phyloP scores from a whole-genome alignment of 2,888 invertebrate species.

The Melanargia galathea region DNA sequence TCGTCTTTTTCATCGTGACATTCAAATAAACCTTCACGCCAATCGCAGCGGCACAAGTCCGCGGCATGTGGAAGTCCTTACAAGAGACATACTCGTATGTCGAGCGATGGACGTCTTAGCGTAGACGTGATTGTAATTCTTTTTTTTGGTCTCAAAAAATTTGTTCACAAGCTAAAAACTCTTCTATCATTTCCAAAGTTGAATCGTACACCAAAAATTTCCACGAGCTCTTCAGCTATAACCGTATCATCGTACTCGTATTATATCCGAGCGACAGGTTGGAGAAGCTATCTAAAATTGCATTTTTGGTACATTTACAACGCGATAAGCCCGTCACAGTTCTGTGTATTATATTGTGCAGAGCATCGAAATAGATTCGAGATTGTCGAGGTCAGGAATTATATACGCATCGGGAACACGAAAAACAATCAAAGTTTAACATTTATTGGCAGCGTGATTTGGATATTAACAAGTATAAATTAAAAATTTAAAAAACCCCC shows the following conservation, averaged over 20 bases:
- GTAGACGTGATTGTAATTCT: too few species aligned
- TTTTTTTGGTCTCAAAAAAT: too few species aligned
- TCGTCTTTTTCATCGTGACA: too few species aligned
- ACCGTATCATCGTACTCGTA: slow-evolving; percentile 25
- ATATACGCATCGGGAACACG: slow-evolving; percentile 13
- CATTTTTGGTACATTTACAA: slow-evolving; percentile 50
- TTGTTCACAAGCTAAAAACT: too few species aligned
- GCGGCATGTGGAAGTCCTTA: too few species aligned
- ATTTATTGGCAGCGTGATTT: slow-evolving; percentile 20
- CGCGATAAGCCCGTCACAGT: slow-evolving; percentile 28
- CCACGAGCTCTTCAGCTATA: not conserved
- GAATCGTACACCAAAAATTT: not conserved
- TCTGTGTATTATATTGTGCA: slow-evolving; percentile 13
- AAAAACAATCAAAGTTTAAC: not conserved
- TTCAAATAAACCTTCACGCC: too few species aligned
- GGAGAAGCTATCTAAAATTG: slow-evolving; percentile 64
- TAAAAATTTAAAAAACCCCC: too few species aligned
- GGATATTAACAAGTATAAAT: too few species aligned
- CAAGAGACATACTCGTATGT: too few species aligned
- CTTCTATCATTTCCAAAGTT: too few species aligned
- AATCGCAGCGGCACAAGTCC: too few species aligned
- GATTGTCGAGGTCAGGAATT: slow-evolving; percentile 42
- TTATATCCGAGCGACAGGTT: slow-evolving; percentile 52
- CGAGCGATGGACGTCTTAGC: too few species aligned
- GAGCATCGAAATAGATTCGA: slow-evolving; percentile 22